Percentiles rank a stretch among this genome's conserved stretches.
Conservation (phyloP, 2,113 vertebrate species). For the Oophaga pumilio region DNA sequence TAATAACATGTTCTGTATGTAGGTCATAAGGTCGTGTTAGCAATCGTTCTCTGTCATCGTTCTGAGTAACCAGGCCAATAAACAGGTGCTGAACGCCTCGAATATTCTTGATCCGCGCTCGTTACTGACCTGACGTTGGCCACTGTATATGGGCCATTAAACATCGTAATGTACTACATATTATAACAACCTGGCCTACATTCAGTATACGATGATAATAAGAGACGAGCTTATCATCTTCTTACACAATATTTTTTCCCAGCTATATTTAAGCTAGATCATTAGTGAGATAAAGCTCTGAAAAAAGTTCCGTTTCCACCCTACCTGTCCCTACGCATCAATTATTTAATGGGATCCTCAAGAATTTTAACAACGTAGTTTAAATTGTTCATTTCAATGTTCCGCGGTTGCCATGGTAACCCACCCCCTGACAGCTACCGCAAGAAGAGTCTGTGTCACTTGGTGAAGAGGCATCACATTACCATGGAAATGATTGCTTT, state of each 20-base stretch:
- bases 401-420: constrained; percentile 39
- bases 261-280: background rate
- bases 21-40: too few relatives aligned
- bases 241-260: background rate
- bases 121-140: too few relatives aligned
- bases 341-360: background rate
- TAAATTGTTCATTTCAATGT: constrained; percentile 20
- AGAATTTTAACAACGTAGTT: background rate
- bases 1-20: too few relatives aligned
- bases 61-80: too few relatives aligned
- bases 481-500: constrained; percentile 24
- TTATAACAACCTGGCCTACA: too few relatives aligned
- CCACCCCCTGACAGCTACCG: constrained; percentile 49
- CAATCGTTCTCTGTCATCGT: too few relatives aligned
- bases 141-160: too few relatives aligned
- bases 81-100: too few relatives aligned
- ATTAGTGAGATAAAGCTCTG: background rate
- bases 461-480: constrained; percentile 38
- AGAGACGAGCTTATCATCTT: background rate
- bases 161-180: too few relatives aligned
- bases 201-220: too few relatives aligned
- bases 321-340: background rate
- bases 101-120: too few relatives aligned
- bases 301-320: background rate
- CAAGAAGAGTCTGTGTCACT: constrained; percentile 32